Base-by-base conservation (phyloP, 2,113 vertebrate species). In the Petroica traversi region DNA sequence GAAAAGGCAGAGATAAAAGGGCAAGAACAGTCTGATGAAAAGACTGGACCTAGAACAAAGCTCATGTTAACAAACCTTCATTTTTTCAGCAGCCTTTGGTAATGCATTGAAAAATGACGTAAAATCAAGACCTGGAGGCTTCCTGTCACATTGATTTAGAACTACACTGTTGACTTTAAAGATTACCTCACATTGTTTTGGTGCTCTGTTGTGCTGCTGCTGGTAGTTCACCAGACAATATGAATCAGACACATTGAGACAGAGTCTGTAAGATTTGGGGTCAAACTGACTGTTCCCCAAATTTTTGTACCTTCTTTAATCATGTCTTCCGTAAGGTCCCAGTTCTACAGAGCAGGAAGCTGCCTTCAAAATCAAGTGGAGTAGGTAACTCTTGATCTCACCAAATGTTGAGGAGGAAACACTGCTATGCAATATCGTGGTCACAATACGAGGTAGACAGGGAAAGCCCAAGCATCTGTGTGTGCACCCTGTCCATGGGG, bases 1-100 rank as follows among this genome's bases (percentile, higher is more conserved):
- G 38, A 59, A 75, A 95, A 93, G 46, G 41, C 59, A 91, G 45
- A 96, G 89, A 93, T 93, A 76, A 96, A 96, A 96, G 51, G 59
- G 36, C 69, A 89, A 77, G 71, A 89, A 63, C 19, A 86, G 33
- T 58, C 54, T 92, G 80, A 64, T 96, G 90, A 46, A 83, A 90
- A 80, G 78, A 36, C 73, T 94, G 88, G 74, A 75, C 88, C 59
- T 45, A 81, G 77, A 95, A 93, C 77, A 91, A 95, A 95, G 83
- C 36, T 22, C 0, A 0, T 69, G 46, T 62, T 83, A 88, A 36
- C 63, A 93, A 92, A 91, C 55, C 64, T 90, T 85, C 66, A 62
- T 77, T 85, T 68, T 95, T 83, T 3, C 12, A 75, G 73, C 62
- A 64, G 43, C 52, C 36, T 87, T 91, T 93, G 77, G 62, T 71